A percentile compares a stretch with the other conserved stretches of the same genome.
Conservation (phyloP, 2,888 invertebrate species). For the Sisyra terminalis region DNA sequence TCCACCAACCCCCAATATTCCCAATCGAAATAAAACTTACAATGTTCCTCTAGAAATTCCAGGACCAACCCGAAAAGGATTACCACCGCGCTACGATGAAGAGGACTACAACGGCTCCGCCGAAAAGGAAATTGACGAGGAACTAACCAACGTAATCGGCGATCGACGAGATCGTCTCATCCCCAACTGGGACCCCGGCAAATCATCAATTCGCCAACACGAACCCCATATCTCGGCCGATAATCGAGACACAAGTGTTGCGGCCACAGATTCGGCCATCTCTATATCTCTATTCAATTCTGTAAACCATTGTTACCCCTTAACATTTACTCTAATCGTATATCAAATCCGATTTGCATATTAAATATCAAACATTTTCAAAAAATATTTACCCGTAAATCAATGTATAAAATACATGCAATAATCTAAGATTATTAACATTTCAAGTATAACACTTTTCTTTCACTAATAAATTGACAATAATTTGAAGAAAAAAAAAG, state of each 20-base stretch:
- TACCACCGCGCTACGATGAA: constrained; percentile 5
- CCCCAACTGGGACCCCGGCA: constrained; percentile 4
- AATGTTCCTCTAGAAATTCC: constrained; percentile 5
- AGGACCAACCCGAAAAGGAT: constrained; percentile 6
- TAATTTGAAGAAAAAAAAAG: neutral
- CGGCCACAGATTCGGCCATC: too few species aligned
- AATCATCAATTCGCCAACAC: constrained; percentile 3
- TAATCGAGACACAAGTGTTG: neutral
- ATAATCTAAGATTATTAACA: neutral
- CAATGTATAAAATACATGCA: neutral
- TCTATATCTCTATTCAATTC: too few species aligned
- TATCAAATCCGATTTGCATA: too few species aligned
- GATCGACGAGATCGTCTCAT: neutral
- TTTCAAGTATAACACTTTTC: neutral
- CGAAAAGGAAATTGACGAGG: constrained; percentile 6
- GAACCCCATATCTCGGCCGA: neutral
- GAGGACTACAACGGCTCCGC: constrained; percentile 7
- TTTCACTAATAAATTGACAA: constrained; percentile 2
- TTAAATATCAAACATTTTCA: neutral
- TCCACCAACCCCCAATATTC: neutral
- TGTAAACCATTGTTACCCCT: too few species aligned
- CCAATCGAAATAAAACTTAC: neutral
- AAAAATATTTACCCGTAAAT: neutral
- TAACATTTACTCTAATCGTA: too few species aligned
- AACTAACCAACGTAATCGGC: constrained; percentile 3